Evolutionary conservation across 2,113 vertebrate genomes (phyloP).

Genomic region (Periophthalmus modestus): DNA sequence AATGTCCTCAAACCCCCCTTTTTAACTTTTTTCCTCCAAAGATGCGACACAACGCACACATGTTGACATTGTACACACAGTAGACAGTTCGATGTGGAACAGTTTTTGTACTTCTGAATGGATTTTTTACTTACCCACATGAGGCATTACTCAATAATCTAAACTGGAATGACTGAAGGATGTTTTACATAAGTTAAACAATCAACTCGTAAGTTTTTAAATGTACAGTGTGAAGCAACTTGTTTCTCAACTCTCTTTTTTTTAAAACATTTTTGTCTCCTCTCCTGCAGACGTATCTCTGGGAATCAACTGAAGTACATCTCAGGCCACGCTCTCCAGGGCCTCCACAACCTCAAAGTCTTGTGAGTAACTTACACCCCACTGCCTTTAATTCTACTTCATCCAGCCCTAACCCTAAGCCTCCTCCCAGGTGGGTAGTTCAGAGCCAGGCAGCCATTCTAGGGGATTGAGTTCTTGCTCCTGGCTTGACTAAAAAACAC

Average conservation of each 20-base stretch:
- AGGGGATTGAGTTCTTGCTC: slow-evolving; percentile 30
- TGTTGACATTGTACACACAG: slow-evolving; percentile 23
- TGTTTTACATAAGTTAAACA: neutral
- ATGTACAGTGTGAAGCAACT: too few species aligned
- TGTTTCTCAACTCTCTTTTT: neutral
- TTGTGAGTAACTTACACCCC: slow-evolving; percentile 82
- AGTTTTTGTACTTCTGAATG: slow-evolving; percentile 26
- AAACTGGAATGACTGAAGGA: slow-evolving; percentile 37
- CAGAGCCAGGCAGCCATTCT: slow-evolving; percentile 25
- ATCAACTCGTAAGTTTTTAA: neutral
- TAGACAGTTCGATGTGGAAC: neutral
- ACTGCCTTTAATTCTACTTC: slow-evolving; percentile 2
- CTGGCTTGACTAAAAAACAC: slow-evolving; percentile 61
- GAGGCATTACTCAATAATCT: slow-evolving; percentile 57
- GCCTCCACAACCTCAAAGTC: slow-evolving; percentile 92
- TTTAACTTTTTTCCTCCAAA: slow-evolving; percentile 63
- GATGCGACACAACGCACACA: slow-evolving; percentile 40
- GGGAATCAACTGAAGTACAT: slow-evolving; percentile 92
- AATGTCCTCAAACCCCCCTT: slow-evolving; percentile 58
- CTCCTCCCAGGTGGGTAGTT: slow-evolving; percentile 42
- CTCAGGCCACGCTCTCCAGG: slow-evolving; percentile 84
- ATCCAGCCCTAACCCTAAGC: slow-evolving; percentile 11
- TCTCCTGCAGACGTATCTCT: slow-evolving; percentile 85
- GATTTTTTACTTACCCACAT: slow-evolving; percentile 55
- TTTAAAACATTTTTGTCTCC: slow-evolving; percentile 10